Evolutionary conservation across 2,113 vertebrate species (phyloP).

Genomic region (Bubo bubo): DNA sequence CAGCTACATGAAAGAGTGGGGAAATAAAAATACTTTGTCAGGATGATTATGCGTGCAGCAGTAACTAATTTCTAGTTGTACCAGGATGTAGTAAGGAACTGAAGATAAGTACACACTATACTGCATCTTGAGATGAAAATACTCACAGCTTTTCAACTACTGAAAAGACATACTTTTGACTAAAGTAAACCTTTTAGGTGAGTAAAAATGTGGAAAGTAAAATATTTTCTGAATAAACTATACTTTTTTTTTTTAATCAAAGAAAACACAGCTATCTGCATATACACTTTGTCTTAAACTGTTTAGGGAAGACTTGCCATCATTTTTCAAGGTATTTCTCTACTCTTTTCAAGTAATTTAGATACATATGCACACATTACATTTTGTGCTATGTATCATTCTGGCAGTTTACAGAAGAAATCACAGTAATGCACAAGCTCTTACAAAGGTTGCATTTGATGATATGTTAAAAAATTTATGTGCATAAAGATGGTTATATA

Average conservation of each 20-base stretch:
- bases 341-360: not conserved
- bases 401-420: not conserved
- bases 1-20: not conserved
- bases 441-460: not conserved
- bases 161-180: not conserved
- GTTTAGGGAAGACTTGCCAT: not conserved
- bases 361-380: not conserved
- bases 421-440: not conserved
- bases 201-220: not conserved
- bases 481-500: not conserved
- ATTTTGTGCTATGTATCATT: not conserved
- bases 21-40: not conserved
- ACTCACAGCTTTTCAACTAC: not conserved
- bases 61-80: not conserved
- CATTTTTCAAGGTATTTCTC: not conserved
- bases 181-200: not conserved
- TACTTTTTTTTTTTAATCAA: not conserved
- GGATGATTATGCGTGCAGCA: not conserved
- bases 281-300: not conserved
- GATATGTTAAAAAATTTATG: not conserved
- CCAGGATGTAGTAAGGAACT: not conserved
- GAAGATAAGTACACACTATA: not conserved
- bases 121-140: not conserved
- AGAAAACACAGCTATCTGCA: not conserved
- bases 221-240: not conserved